Evolutionary conservation across 2,797 vertebrate genomes (phyloP), one percentile per base, ranked within the genome.

Genomic region (Chelon auratus): DNA sequence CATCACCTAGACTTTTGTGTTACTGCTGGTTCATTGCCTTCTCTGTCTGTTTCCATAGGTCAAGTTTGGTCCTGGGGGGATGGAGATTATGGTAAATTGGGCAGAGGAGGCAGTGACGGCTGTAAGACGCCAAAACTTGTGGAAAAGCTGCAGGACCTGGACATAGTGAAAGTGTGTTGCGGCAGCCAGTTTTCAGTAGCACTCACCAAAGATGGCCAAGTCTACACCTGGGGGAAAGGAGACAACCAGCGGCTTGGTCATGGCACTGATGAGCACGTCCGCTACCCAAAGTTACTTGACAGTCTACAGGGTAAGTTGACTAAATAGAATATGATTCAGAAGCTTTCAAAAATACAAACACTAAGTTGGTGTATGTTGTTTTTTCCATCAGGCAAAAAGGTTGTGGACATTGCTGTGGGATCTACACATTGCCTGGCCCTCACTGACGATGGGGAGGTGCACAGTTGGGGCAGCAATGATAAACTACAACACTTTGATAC

Each of bases 11-110:
- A 14, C 22, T 14, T 9, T 20, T 8, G 45, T 17, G 8, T 50
- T 22, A 12, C 18, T 22, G 4, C 5, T 42, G 12, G 39, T 33
- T 20, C 1, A 60, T 33, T 33, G 5, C 12, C 17, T 11, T 48
- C 12, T 63, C 12, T 2, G 3, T n/a, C 17, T 63, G 20, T 64
- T 22, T 14, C 81, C 85, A 47, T 73, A 99, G 98, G 98, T 75
- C 98, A 99, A 80, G 97, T 99, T 4, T 99, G 98, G 98, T 99
- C 98, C 12, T 99, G 98, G 98, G 98, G 98, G 2, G 98, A 99
- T 24, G 98, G 98, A 1, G 98, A 99, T 86, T 99, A 99, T 43
- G 98, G 98, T 30, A 99, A 99, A 80, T 87, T 99, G 78, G 98
- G 98, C 69, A 93, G 98, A 75, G 98, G 98, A 18, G 98, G 98